Base-by-base conservation (phyloP, 2,113 vertebrate genomes). In the Prionailurus bengalensis region DNA sequence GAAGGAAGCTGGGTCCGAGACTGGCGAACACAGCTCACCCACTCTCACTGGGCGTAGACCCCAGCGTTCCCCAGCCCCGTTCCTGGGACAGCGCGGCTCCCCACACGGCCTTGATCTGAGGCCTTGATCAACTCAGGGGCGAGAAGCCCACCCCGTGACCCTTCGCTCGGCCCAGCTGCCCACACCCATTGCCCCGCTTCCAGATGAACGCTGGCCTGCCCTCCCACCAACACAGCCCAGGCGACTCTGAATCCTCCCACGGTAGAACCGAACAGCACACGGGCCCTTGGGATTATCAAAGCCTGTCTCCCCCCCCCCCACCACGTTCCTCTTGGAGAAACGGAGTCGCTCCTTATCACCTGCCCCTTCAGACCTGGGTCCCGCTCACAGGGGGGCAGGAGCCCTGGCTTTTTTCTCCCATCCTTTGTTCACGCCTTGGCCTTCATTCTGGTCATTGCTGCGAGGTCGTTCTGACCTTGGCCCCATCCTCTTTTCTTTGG, bases 211-310 rank as follows among this genome's bases (percentile, higher is more conserved):
- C 61, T 23, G 3, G 51, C 15, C 73, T 27, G 4, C 27, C 17
- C 66, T 42, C 9, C 73, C 27, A 5, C 29, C 63, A 6, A 7
- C 31, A 16, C 71, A 27, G 36, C 21, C 19, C 19, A 61, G 58
- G 19, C 9, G 17, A 42, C 13, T 5, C 21, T 13, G 15, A 6
- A 8, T 27, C 8, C 73, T 80, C 27, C n/a, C n/a, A n/a, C 0
- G 7, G 19, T 13, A 5, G 5, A 25, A 7, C 0, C 31, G 10
- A 7, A 70, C 29, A 29, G 61, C 5, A 9, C 25, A 3, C 1
- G 31, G 71, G 17, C n/a, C 68, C 31, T 33, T 25, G 31, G 42
- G 14, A 29, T 21, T 11, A 29, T 14, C 10, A 23, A n/a, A 10
- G 12, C 21, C 39, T 23, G 29, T 23, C n/a, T n/a, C n/a, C 65